phyloP scores from a whole-genome alignment of 2,888 invertebrate species.

The Petrolisthes cinctipes region DNA sequence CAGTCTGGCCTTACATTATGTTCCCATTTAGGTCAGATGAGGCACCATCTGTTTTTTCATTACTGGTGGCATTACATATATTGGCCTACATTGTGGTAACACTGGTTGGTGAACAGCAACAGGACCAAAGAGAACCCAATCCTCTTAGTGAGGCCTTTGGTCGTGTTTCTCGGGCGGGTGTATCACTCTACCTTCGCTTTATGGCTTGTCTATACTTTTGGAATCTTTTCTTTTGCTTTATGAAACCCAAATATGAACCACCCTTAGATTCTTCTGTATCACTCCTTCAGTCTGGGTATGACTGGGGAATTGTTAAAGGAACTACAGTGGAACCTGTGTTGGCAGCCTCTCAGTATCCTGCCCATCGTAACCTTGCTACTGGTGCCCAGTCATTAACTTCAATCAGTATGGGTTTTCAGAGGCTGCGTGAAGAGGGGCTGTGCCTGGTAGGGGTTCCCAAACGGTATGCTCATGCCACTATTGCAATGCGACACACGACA shows the following conservation, averaged over 20 bases:
- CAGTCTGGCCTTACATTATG: conserved; percentile 60
- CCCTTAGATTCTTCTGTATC: conserved; percentile 43
- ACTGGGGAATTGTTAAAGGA: conserved; percentile 55
- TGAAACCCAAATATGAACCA: conserved; percentile 58
- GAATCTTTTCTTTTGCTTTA: conserved; percentile 54
- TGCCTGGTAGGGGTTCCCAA: conserved; percentile 63
- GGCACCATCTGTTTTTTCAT: conserved; percentile 49
- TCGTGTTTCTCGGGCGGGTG: conserved; percentile 31
- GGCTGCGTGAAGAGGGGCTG: conserved; percentile 35
- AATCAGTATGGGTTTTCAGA: conserved; percentile 49
- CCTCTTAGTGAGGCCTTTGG: conserved; percentile 32
- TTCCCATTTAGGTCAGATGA: conserved; percentile 54
- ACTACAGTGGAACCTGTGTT: conserved; percentile 50
- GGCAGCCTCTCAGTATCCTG: conserved; percentile 14
- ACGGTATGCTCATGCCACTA: conserved; percentile 55
- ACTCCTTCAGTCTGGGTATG: conserved; percentile 35
- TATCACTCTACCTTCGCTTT: conserved; percentile 51
- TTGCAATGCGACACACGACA: conserved; percentile 54
- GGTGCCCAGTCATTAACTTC: conserved; percentile 34
- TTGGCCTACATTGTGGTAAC: conserved; percentile 41
- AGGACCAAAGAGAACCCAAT: not conserved
- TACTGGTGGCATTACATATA: conserved; percentile 45
- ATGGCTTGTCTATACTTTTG: conserved; percentile 60
- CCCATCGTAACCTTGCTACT: conserved; percentile 27
- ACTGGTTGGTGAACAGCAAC: conserved; percentile 7